Percentiles rank a stretch among this genome's conserved stretches.
Evolutionary conservation across 2,888 invertebrate species (phyloP).

Genomic region (Chrysotoxum bicinctum): DNA sequence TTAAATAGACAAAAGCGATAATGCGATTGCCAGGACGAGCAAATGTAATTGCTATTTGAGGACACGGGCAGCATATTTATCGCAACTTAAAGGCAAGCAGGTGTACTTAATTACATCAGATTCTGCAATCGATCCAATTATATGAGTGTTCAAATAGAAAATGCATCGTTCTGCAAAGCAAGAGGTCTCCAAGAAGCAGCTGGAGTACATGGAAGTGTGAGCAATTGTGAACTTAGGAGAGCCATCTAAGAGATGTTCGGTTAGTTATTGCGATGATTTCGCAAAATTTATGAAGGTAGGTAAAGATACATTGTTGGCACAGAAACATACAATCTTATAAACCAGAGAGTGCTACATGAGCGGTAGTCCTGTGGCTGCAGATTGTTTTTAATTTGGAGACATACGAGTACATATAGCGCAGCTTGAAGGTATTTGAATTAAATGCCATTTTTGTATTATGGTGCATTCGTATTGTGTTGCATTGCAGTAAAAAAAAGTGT

Average conservation of each 20-base stretch:
- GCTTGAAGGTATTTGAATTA: too few relatives aligned
- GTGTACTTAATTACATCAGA: conserved; percentile 58
- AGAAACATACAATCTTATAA: too few relatives aligned
- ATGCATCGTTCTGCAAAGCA: conserved; percentile 30
- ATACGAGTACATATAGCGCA: too few relatives aligned
- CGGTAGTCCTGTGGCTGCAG: too few relatives aligned
- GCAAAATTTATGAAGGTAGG: too few relatives aligned
- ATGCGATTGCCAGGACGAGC: conserved; percentile 51
- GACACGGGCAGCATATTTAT: conserved; percentile 34
- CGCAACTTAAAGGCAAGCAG: conserved; percentile 58
- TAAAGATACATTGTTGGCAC: too few relatives aligned
- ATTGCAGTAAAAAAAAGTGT: too few relatives aligned
- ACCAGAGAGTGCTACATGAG: background rate
- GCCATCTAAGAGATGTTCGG: background rate
- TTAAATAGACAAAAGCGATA: conserved; percentile 62
- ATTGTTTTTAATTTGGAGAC: too few relatives aligned
- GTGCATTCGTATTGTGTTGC: too few relatives aligned
- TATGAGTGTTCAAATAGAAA: conserved; percentile 23
- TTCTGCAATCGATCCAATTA: conserved; percentile 37
- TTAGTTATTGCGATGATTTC: background rate
- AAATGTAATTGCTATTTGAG: conserved; percentile 67
- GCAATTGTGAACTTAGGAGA: background rate
- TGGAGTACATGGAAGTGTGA: background rate
- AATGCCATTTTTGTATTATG: too few relatives aligned
- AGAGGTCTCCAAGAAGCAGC: background rate